Conservation (phyloP, 2,113 vertebrate genomes). For the Sinocyclocheilus grahami region DNA sequence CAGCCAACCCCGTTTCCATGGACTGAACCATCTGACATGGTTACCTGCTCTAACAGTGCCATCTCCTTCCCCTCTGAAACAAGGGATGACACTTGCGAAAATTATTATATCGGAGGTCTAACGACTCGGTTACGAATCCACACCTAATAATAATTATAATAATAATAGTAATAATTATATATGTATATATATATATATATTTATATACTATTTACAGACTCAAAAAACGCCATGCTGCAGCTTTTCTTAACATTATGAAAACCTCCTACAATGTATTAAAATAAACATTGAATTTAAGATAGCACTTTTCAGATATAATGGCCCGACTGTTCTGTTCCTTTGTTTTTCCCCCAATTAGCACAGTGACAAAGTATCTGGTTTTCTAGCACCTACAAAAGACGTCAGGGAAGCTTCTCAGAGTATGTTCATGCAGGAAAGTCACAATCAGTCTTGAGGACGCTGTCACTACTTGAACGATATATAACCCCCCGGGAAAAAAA, state of each 20-base stretch:
- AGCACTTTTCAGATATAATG: constrained; percentile 91
- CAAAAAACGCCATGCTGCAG: constrained; percentile 96
- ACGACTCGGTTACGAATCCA: constrained; percentile 93
- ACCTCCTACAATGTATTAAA: constrained; percentile 99
- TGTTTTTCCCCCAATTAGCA: constrained; percentile 78
- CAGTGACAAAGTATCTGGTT: constrained; percentile 86
- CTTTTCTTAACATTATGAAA: constrained; percentile 95
- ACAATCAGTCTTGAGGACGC: constrained; percentile 81
- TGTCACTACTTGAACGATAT: constrained; percentile 83
- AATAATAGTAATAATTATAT: constrained; percentile 77
- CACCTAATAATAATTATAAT: constrained; percentile 88
- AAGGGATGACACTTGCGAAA: constrained; percentile 93
- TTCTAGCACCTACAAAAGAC: constrained; percentile 91
- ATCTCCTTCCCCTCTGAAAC: constrained; percentile 89
- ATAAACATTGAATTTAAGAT: constrained; percentile 97
- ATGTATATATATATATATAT: constrained; percentile 79
- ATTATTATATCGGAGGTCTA: constrained; percentile 91
- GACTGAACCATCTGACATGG: constrained; percentile 66
- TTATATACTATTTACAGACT: constrained; percentile 99
- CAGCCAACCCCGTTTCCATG: constrained; percentile 57
- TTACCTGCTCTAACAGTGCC: constrained; percentile 81
- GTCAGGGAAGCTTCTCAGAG: constrained; percentile 81
- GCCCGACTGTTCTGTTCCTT: constrained; percentile 77
- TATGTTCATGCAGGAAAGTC: constrained; percentile 91
- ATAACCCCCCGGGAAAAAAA: constrained; percentile 77